phyloP scores from a whole-genome alignment of 2,797 vertebrate species.

The Selene dorsalis region DNA sequence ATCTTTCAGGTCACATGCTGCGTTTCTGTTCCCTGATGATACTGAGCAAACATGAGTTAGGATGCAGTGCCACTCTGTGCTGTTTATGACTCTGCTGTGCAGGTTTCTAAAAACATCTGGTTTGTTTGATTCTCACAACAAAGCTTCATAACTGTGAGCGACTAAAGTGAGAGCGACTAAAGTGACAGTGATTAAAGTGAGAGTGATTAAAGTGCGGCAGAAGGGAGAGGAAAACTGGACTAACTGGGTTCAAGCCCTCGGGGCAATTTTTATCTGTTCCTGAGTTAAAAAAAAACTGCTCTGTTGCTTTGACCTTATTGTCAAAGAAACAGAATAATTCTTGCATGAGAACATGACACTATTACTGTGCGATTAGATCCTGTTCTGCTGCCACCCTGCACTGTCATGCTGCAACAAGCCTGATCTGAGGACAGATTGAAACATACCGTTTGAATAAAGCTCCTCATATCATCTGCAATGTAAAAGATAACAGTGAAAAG shows the following conservation, averaged over 20 bases:
- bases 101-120: neutral
- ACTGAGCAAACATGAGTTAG: neutral
- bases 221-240: conserved; percentile 25
- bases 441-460: neutral
- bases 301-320: neutral
- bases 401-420: conserved; percentile 3
- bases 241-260: conserved; percentile 29
- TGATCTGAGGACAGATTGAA: neutral
- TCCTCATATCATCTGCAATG: neutral
- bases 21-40: conserved; percentile 63
- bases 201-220: neutral
- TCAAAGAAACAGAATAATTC: conserved; percentile 5
- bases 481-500: neutral
- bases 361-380: neutral
- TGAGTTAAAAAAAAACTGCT: neutral
- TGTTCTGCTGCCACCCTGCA: neutral
- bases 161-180: neutral
- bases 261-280: neutral
- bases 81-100: neutral
- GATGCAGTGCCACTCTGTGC: neutral
- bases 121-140: neutral
- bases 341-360: neutral
- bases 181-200: neutral
- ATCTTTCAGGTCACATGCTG: conserved; percentile 37
- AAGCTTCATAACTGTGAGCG: neutral